Base-by-base conservation (phyloP, 1,140 invertebrate genomes). In the Argopecten irradians region DNA sequence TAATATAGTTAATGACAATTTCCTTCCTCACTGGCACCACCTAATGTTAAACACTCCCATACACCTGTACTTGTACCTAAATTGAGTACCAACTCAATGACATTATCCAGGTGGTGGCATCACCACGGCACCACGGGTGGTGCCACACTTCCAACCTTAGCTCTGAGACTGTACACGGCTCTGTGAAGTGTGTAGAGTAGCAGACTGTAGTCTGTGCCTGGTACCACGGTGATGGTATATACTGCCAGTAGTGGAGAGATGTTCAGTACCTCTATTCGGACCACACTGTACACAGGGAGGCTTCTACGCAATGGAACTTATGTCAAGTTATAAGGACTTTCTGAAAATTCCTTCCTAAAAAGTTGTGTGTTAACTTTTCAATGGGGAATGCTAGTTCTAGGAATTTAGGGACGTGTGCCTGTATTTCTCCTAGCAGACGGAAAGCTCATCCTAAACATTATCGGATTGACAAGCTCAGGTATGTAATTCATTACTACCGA, bases 351-450 rank as follows among this genome's bases (percentile, higher is more conserved):
- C 55, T 71, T 16, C 28, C n/a, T 71, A n/a, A 71, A 46, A 71
- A 71, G 55, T 71, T 71, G 14, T 71, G 55, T 71, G n/a, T 8
- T n/a, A 71, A 71, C 22, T 71, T 71, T 82, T 36, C 82, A 33
- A 87, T 87, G 86, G 86, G 86, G 55, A 87, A 87, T 87, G 83
- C 82, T 83, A 87, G 83, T 34, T 87, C 86, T 41, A 82, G 86
- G 34, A 82, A 33, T 22, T 87, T 39, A 33, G 71, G 11, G 32
- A 55, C 71, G 34, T 87, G 34, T 82, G 82, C 71, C 32, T 87
- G 86, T 87, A 33, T 87, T 1, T 83, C 71, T 32, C 36, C 71
- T 39, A 82, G 83, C 82, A 83, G 82, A 83, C 35, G 43, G 16
- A 87, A 87, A 35, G 71, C 86, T 34, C 86, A 87, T 33, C 86